Evolutionary conservation across 2,888 invertebrate genomes (phyloP).

Genomic region (Philhelius pedissequus): DNA sequence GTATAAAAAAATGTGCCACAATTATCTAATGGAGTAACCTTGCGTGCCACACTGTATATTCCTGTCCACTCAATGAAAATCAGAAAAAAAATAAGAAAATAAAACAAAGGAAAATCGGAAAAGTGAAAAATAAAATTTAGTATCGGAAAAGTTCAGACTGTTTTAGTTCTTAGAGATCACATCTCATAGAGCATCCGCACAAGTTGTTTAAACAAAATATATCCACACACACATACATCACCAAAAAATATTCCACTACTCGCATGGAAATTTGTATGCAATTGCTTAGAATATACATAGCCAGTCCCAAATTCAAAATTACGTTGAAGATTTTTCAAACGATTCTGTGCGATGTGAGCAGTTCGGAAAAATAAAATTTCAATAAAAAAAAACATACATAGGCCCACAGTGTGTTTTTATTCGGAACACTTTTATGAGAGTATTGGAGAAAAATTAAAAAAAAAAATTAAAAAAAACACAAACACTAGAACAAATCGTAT

Average conservation of each 20-base stretch:
- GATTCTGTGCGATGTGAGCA: background rate
- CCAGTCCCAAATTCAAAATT: conserved; percentile 24
- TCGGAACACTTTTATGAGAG: conserved; percentile 11
- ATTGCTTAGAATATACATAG: conserved; percentile 39
- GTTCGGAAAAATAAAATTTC: background rate
- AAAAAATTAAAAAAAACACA: conserved; percentile 1
- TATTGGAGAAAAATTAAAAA: conserved; percentile 1
- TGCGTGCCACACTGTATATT: conserved; percentile 20
- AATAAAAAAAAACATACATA: background rate
- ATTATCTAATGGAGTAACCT: background rate
- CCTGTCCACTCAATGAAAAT: conserved; percentile 36
- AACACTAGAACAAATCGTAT: conserved; percentile 24
- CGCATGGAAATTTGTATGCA: conserved; percentile 13
- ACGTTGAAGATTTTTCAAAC: background rate
- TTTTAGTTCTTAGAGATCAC: conserved; percentile 61
- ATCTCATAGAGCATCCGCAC: conserved; percentile 52
- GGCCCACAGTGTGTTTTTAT: conserved; percentile 13
- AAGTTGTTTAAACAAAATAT: conserved; percentile 22
- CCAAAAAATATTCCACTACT: conserved; percentile 4
- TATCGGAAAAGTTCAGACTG: conserved; percentile 61
- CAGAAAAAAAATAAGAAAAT: background rate
- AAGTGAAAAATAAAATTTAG: conserved; percentile 22
- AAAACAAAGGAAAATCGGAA: conserved; percentile 39
- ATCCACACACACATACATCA: background rate
- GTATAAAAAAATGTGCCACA: too few relatives aligned